Evolutionary conservation across 2,888 invertebrate genomes (phyloP), one percentile per base, ranked within the genome.

Genomic region (Blastobasis adustella): DNA sequence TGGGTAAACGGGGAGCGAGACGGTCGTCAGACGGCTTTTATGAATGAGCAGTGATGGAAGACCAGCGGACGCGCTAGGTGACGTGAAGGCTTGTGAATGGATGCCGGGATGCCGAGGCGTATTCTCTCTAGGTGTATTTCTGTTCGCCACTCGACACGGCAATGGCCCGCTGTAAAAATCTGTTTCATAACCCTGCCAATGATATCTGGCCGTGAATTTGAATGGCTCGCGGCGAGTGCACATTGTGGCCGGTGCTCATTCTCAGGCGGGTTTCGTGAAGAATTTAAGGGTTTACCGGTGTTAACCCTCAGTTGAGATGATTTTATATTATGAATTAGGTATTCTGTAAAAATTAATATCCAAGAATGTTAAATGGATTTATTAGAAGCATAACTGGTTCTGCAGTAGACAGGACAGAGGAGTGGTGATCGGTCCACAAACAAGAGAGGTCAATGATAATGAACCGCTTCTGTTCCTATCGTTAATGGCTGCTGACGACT

Each of bases 81-180:
- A 79, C 79, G 79, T 74, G 57, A 55, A 59, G 62, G 65, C 63
- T 72, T 74, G 77, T 82, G 83, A 83, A 84, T 84, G 87, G 73
- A 70, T 69, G 66, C 63, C 66, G 71, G 79, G 73, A 76, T 76
- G 78, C 77, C 23, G 23, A 23, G 23, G 23, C 23, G 23, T 23
- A 23, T 23, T 23, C 23, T n/a, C 81, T 80, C 79, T 83, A 75
- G 68, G 62, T 73, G 73, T 87, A 84, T 85, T 85, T 83, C 74
- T 70, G 79, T 79, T 71, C 73, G 58, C 74, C 82, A 81, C 87
- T 86, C 82, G 85, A 85, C 73, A 85, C 73, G 66, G 62, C 62
- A 40, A 9, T 9, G 59, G 54, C 58, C 69, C 67, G 74, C 73
- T 78, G 69, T 81, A 80, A 84, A 83, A 84, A 81, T 75, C 69